phyloP scores from a whole-genome alignment of 2,113 vertebrate species.

The Poicephalus gulielmi region DNA sequence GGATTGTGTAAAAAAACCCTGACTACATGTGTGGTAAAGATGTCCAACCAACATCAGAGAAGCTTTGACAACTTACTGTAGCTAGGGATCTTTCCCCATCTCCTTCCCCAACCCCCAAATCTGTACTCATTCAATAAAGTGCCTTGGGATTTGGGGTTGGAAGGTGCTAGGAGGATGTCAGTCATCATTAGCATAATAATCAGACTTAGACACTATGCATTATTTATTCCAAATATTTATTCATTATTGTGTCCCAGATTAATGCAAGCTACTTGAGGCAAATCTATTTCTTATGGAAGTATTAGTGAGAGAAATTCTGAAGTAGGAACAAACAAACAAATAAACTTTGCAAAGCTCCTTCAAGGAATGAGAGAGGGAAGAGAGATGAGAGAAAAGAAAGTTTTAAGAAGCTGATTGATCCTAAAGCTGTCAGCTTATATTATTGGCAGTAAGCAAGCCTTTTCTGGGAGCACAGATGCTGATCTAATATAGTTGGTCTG shows the following conservation, averaged over 20 bases:
- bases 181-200: slow-evolving; percentile 49
- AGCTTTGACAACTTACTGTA: neutral
- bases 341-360: slow-evolving; percentile 12
- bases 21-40: neutral
- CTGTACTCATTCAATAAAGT: neutral
- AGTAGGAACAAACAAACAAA: neutral
- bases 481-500: slow-evolving; percentile 40
- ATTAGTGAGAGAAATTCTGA: slow-evolving; percentile 21
- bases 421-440: slow-evolving; percentile 40
- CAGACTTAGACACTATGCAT: slow-evolving; percentile 27
- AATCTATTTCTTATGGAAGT: slow-evolving; percentile 36
- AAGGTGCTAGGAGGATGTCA: neutral
- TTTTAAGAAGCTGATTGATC: slow-evolving; percentile 63
- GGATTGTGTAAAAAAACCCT: neutral
- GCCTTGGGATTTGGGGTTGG: neutral
- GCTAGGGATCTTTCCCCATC: neutral
- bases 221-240: slow-evolving; percentile 65
- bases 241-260: slow-evolving; percentile 49
- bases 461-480: slow-evolving; percentile 37
- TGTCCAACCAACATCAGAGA: neutral
- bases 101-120: neutral
- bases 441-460: slow-evolving; percentile 37
- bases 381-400: neutral
- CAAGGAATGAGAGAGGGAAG: neutral
- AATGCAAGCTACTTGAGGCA: slow-evolving; percentile 45